Conservation (phyloP, 2,888 invertebrate species). For the Eulithis prunata region DNA sequence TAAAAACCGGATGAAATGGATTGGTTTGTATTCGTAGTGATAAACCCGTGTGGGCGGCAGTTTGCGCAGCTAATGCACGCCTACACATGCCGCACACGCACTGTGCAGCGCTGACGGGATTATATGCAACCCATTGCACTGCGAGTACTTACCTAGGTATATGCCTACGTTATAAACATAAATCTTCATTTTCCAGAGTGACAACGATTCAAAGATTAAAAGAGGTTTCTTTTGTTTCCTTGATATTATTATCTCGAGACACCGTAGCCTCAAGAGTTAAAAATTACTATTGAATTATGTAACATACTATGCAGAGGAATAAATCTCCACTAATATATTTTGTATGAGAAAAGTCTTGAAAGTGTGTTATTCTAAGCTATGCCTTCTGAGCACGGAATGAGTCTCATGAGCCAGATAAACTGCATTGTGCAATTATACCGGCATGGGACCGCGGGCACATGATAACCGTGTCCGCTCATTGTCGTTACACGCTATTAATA, state of each 20-base stretch:
- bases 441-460: constrained; percentile 63
- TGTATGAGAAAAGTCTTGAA: too few species aligned
- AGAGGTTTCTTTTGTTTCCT: neutral
- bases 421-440: constrained; percentile 73
- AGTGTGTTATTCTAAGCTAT: constrained; percentile 31
- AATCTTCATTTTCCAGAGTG: constrained; percentile 41
- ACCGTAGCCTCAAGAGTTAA: neutral
- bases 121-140: constrained; percentile 56
- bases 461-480: constrained; percentile 72
- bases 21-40: constrained; percentile 35
- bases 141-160: constrained; percentile 31
- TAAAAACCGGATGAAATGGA: constrained; percentile 38
- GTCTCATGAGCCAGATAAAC: constrained; percentile 74
- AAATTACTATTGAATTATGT: neutral
- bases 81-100: constrained; percentile 45
- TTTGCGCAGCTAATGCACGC: constrained; percentile 46
- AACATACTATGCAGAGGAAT: neutral
- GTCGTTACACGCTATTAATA: constrained; percentile 70
- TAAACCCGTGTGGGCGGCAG: constrained; percentile 52
- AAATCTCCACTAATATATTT: constrained; percentile 33
- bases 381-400: constrained; percentile 68
- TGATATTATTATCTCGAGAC: neutral
- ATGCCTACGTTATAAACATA: constrained; percentile 44
- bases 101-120: constrained; percentile 58
- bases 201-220: constrained; percentile 41